These are phyloP conservation scores for Myripristis jacobus DNA, from an alignment of 2,797 vertebrate genomes.

Conservation along the genomic window DNA sequence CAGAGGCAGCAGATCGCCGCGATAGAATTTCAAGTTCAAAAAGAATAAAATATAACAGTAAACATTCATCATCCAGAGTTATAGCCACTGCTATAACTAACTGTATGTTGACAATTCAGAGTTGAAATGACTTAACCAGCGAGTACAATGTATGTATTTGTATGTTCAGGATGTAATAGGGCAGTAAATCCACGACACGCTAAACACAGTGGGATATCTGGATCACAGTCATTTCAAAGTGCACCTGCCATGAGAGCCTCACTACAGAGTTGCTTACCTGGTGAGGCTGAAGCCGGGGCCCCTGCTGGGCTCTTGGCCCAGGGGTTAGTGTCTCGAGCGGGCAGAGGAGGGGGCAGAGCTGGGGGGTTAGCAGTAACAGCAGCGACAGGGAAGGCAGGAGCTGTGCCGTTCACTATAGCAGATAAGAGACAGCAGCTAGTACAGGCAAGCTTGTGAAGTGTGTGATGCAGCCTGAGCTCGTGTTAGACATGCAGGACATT, in stretches of 20 bases:
- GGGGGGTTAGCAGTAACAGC: conserved; percentile 83
- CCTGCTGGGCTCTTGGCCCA: conserved; percentile 91
- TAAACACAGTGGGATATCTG: neutral
- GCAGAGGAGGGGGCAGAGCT: conserved; percentile 86
- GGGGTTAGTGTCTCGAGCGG: conserved; percentile 97
- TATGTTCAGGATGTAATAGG: neutral
- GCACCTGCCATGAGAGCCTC: neutral
- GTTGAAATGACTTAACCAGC: too few relatives aligned
- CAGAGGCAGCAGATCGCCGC: neutral
- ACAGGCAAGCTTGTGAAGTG: conserved; percentile 38
- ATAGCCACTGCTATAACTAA: too few relatives aligned
- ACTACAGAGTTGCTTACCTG: conserved; percentile 80
- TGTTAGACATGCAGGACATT: conserved; percentile 49
- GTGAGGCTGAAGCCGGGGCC: conserved; percentile 73
- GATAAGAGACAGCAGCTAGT: conserved; percentile 73
- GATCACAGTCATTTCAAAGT: neutral
- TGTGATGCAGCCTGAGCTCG: neutral
- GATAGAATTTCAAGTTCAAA: too few relatives aligned
- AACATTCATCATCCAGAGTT: too few relatives aligned
- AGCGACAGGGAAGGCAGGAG: conserved; percentile 87
- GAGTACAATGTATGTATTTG: neutral
- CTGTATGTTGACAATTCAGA: too few relatives aligned
- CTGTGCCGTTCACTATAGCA: conserved; percentile 95
- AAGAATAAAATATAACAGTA: too few relatives aligned
- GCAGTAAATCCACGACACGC: too few relatives aligned